Percentiles rank a stretch among this genome's conserved stretches.
These are phyloP conservation scores for Netelia fuscicornis DNA, from an alignment of 2,888 invertebrate genomes.

Conservation along the genomic window DNA sequence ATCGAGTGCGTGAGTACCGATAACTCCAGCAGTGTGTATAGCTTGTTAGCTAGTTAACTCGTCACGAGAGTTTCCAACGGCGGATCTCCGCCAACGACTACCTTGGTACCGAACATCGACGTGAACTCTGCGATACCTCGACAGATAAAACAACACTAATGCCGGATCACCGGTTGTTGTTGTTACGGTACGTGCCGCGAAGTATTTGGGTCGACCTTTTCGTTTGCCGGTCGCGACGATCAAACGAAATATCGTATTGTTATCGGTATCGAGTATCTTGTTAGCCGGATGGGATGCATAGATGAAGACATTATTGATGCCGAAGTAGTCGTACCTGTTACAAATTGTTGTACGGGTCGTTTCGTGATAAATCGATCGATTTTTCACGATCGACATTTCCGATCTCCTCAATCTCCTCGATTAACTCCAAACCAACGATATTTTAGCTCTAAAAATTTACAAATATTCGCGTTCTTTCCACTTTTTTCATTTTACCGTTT, in stretches of 20 bases:
- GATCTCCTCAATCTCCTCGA: not conserved
- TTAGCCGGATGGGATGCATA: slow-evolving; percentile 22
- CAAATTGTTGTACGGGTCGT: not conserved
- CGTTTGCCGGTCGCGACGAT: slow-evolving; percentile 22
- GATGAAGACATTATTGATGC: slow-evolving; percentile 25
- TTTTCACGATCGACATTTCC: not conserved
- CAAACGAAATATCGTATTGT: slow-evolving; percentile 42
- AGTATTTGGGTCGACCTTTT: slow-evolving; percentile 56
- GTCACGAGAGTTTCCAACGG: slow-evolving; percentile 15
- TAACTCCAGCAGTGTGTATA: not conserved
- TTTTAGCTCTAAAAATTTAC: not conserved
- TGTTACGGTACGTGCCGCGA: not conserved
- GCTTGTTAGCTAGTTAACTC: slow-evolving; percentile 6
- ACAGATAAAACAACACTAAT: slow-evolving; percentile 24
- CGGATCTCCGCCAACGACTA: not conserved
- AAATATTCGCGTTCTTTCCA: not conserved
- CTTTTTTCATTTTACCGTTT: not conserved
- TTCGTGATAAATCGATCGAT: not conserved
- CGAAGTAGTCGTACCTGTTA: not conserved
- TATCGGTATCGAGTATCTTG: slow-evolving; percentile 31
- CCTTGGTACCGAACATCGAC: not conserved
- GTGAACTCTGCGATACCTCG: slow-evolving; percentile 26
- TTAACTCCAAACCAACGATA: not conserved
- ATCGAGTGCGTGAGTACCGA: not conserved
- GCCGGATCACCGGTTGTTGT: not conserved